Evolutionary conservation across 2,113 vertebrate species (phyloP), one percentile per base, ranked within the genome.

Genomic region (Alethe castanea): DNA sequence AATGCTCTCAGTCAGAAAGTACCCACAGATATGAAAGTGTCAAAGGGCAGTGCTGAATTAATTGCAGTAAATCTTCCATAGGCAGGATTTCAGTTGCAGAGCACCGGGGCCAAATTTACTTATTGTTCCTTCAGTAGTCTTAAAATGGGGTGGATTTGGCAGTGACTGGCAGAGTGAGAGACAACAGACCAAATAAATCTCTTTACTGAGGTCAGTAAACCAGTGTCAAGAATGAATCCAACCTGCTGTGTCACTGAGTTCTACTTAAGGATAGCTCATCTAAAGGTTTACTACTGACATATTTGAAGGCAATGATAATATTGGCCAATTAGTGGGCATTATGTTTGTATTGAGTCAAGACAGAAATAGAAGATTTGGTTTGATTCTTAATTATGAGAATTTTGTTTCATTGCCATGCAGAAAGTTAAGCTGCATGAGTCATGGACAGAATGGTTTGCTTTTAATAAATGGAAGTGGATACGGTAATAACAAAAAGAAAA

Each of bases 401-500:
- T 88, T 85, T 87, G 84, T 91, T 95, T 93, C 82, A 61, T 71
- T 92, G 92, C 93, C 62, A 65, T 94, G 64, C 65, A 79, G 80
- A 96, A 96, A 82, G 83, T 87, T 83, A 71, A 95, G 76, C 76
- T 73, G 83, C 42, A 90, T 97, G 96, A 97, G 77, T 97, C 97
- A 97, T 73, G 90, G 72, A 56, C 56, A 96, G 93, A 97, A 81
- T 42, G 88, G 85, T 96, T 96, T 94, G 71, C 78, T 96, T 96
- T 95, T 94, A 96, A 92, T 95, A 97, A 96, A 94, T 94, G 44
- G 90, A 86, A 94, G 96, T 96, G 94, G 94, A 93, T 88, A 94
- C 17, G 5, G 81, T 94, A 96, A 95, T 91, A 92, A 97, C 89
- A 81, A 82, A 11, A 90, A 69, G 64, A 73, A 50, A 28, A 25